These are phyloP conservation scores for Holacanthella duospinosa DNA, from an alignment of 2,888 invertebrate genomes.

Conservation along the genomic window DNA sequence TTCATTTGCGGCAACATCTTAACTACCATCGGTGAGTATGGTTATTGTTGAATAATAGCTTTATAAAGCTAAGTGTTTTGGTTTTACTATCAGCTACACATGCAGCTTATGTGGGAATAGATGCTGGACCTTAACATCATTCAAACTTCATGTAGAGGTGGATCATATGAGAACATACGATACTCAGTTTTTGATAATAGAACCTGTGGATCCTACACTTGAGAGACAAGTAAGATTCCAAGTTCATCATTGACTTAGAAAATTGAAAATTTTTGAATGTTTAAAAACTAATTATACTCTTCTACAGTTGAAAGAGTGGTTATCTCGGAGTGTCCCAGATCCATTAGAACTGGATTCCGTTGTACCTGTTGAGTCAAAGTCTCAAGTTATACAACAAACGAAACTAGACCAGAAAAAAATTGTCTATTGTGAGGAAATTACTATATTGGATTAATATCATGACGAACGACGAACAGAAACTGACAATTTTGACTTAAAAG, in stretches of 20 bases:
- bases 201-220: slow-evolving; percentile 21
- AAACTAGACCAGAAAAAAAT: too few relatives aligned
- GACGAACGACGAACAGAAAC: too few relatives aligned
- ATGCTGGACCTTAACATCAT: slow-evolving; percentile 30
- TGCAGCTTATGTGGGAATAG: slow-evolving; percentile 26
- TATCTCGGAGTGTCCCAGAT: background rate
- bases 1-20: slow-evolving; percentile 57
- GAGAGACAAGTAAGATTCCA: slow-evolving; percentile 24
- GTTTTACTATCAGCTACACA: slow-evolving; percentile 33
- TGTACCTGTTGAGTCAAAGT: too few relatives aligned
- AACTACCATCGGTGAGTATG: slow-evolving; percentile 53
- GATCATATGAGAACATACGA: slow-evolving; percentile 25
- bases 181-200: slow-evolving; percentile 12
- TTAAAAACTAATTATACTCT: too few relatives aligned
- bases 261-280: too few relatives aligned
- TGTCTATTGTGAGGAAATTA: too few relatives aligned
- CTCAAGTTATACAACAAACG: too few relatives aligned
- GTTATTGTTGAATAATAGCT: too few relatives aligned
- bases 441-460: too few relatives aligned
- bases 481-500: too few relatives aligned
- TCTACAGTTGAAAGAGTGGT: background rate
- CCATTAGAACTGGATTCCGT: background rate
- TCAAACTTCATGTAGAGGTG: slow-evolving; percentile 29
- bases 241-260: too few relatives aligned
- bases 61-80: too few relatives aligned